Conservation (phyloP, 2,113 vertebrate species). For the Canis aureus region DNA sequence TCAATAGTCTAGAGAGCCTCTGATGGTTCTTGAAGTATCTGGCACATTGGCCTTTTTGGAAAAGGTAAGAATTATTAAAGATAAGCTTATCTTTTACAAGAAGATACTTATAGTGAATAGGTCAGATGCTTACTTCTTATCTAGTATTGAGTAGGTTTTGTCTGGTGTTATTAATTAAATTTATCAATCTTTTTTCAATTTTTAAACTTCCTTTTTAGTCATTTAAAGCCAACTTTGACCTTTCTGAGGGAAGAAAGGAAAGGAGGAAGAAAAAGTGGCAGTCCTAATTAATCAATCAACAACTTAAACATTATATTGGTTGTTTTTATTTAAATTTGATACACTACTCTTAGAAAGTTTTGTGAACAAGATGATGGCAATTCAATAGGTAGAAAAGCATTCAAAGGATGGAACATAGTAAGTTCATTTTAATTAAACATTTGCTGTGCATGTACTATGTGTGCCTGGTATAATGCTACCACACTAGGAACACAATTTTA, state of each 20-base stretch:
- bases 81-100: not conserved
- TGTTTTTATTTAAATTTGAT: not conserved
- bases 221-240: not conserved
- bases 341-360: constrained; percentile 41
- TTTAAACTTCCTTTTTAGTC: not conserved
- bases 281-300: not conserved
- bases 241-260: not conserved
- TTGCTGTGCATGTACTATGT: not conserved
- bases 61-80: not conserved
- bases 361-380: not conserved
- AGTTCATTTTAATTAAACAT: not conserved
- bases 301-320: not conserved
- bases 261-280: not conserved
- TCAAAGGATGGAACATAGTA: not conserved
- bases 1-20: not conserved
- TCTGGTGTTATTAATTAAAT: constrained; percentile 21
- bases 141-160: not conserved
- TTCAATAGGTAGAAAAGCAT: not conserved
- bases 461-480: too few relatives aligned
- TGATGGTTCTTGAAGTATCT: not conserved
- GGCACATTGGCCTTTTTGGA: not conserved
- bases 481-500: not conserved
- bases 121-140: not conserved
- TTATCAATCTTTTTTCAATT: not conserved
- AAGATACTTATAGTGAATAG: not conserved